Conservation (phyloP, 2,888 invertebrate species). For the Apantesis nais region DNA sequence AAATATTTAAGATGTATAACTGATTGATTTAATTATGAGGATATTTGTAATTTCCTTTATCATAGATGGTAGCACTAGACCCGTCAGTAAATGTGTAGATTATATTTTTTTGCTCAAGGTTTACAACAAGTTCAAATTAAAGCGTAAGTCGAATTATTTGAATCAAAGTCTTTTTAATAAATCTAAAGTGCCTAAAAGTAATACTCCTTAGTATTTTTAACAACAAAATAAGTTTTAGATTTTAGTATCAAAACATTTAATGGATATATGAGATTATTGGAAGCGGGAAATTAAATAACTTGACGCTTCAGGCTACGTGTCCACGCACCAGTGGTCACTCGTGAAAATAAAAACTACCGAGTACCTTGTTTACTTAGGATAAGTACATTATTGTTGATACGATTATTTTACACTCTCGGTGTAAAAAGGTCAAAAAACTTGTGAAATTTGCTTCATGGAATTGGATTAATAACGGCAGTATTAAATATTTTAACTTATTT, state of each 20-base stretch:
- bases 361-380: neutral
- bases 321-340: slow-evolving; percentile 23
- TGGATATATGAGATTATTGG: slow-evolving; percentile 50
- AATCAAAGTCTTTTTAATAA: too few relatives aligned
- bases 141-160: too few relatives aligned
- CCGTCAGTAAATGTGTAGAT: too few relatives aligned
- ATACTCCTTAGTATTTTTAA: neutral
- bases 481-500: neutral
- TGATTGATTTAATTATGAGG: too few relatives aligned
- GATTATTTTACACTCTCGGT: slow-evolving; percentile 1
- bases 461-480: neutral
- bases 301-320: slow-evolving; percentile 42
- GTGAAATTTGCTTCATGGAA: neutral
- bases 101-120: too few relatives aligned
- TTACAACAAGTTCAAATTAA: too few relatives aligned
- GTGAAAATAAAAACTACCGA: slow-evolving; percentile 32
- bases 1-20: too few relatives aligned
- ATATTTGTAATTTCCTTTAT: too few relatives aligned
- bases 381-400: neutral
- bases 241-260: slow-evolving; percentile 1
- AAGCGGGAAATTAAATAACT: slow-evolving; percentile 60
- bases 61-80: too few relatives aligned
- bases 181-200: too few relatives aligned
- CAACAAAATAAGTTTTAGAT: neutral
- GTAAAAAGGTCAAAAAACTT: neutral